Base-by-base conservation (phyloP, 2,113 vertebrate species). In the Xiphias gladius region DNA sequence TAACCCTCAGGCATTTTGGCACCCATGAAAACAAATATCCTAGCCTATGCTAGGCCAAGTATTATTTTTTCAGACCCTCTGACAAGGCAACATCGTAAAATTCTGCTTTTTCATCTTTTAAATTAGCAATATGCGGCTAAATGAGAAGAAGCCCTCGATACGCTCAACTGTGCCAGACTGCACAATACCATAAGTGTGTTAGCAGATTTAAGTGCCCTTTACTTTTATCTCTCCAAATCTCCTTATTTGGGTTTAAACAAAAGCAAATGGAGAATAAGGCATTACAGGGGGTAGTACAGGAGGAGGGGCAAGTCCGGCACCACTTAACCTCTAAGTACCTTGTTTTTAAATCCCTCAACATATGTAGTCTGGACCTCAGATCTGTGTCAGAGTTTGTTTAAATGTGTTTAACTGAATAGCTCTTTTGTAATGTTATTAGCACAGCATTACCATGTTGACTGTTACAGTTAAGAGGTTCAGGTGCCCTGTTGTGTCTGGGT, bases 201-300 rank as follows among this genome's bases (percentile, higher is more conserved):
- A 86, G 71, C 52, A 86, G 84, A 90, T 82, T 93, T 84, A 93
- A 91, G 35, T 74, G 73, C 61, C 78, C 78, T 89, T 89, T 92
- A 85, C 87, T 90, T 94, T 92, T 92, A 94, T 95, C 93, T 94
- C 79, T 35, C 78, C 37, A 90, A 94, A 94, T 94, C 93, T 94
- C 79, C 91, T 95, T 95, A 94, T 94, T 93, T 92, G 86, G 92
- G 71, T 93, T 94, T 89, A 90, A 86, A 83, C 90, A 88, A 89
- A 90, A 91, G 83, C 91, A 92, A 89, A 86, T 65, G 39, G 70
- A 84, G 71, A 90, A 86, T 89, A 65, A 73, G 59, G 62, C 86
- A 67, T 78, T 3, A 43, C 81, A 67, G 91, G 88, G 76, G 82
- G 72, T 71, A 24, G 22, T 16, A 62, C 59, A 26, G 68, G 76